Evolutionary conservation across 2,113 vertebrate genomes (phyloP).

Genomic region (Dinomys branickii): DNA sequence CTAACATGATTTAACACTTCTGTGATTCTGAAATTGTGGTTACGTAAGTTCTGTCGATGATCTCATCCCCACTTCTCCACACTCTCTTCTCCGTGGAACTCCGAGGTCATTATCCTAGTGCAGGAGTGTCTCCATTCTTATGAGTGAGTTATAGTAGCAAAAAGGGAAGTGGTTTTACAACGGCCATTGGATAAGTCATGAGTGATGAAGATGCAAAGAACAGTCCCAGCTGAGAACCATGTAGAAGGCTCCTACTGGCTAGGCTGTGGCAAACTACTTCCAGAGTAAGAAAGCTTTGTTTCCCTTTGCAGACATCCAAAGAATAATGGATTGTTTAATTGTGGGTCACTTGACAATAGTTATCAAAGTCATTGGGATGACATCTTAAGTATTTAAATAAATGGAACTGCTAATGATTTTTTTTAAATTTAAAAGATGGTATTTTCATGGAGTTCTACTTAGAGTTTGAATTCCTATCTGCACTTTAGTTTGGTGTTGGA

Average conservation of each 20-base stretch:
- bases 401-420: not conserved
- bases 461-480: not conserved
- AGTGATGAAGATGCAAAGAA: not conserved
- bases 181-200: not conserved
- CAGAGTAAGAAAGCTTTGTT: not conserved
- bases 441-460: not conserved
- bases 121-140: slow-evolving; percentile 15
- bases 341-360: not conserved
- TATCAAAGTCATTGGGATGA: not conserved
- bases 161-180: slow-evolving; percentile 61
- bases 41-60: slow-evolving; percentile 4
- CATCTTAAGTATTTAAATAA: not conserved
- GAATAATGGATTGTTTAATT: not conserved
- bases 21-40: slow-evolving; percentile 53
- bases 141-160: slow-evolving; percentile 62
- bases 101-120: slow-evolving; percentile 38
- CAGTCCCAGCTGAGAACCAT: slow-evolving; percentile 32
- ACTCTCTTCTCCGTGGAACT: slow-evolving; percentile 46
- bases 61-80: slow-evolving; percentile 53
- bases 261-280: not conserved
- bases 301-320: not conserved
- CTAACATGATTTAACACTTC: slow-evolving; percentile 57
- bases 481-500: not conserved
- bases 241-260: slow-evolving; percentile 36
- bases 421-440: not conserved